Percentiles rank a stretch among this genome's conserved stretches.
phyloP scores from a whole-genome alignment of 2,888 invertebrate genomes.

The Archips xylosteana region DNA sequence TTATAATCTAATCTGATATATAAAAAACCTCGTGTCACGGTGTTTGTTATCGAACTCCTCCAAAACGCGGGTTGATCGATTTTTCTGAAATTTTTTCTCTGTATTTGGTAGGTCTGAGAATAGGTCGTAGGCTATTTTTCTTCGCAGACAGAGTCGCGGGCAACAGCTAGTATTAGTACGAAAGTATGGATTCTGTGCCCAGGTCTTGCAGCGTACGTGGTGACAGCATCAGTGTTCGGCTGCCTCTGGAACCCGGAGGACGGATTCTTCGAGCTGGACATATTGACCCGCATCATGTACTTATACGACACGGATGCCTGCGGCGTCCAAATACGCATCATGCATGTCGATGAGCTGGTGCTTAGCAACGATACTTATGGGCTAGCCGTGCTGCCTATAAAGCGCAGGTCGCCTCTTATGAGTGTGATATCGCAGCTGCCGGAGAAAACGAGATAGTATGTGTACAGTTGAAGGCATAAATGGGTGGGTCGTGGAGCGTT shows the following conservation, averaged over 20 bases:
- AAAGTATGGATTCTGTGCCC: not conserved
- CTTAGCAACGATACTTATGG: conserved; percentile 63
- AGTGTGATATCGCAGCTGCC: conserved; percentile 64
- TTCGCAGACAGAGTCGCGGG: too few species aligned
- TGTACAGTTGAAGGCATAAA: not conserved
- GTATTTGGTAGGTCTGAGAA: too few species aligned
- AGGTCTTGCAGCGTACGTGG: conserved; percentile 61
- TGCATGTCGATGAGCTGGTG: conserved; percentile 53
- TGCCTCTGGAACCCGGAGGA: conserved; percentile 67
- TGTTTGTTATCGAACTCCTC: too few species aligned
- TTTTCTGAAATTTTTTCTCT: too few species aligned
- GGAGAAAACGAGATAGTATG: conserved; percentile 63
- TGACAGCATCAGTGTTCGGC: conserved; percentile 54
- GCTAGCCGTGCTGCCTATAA: conserved; percentile 58
- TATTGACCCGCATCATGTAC: conserved; percentile 72
- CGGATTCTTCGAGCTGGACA: conserved; percentile 58
- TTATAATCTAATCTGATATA: too few species aligned
- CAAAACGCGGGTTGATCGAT: too few species aligned
- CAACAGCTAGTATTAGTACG: too few species aligned
- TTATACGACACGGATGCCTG: conserved; percentile 69
- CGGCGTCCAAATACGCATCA: conserved; percentile 49
- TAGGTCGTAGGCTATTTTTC: too few species aligned
- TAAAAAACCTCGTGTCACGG: too few species aligned
- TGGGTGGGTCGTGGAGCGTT: too few species aligned
- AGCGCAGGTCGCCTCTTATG: conserved; percentile 54